Conservation (phyloP, 2,888 invertebrate genomes). For the Aporophyla nigra region DNA sequence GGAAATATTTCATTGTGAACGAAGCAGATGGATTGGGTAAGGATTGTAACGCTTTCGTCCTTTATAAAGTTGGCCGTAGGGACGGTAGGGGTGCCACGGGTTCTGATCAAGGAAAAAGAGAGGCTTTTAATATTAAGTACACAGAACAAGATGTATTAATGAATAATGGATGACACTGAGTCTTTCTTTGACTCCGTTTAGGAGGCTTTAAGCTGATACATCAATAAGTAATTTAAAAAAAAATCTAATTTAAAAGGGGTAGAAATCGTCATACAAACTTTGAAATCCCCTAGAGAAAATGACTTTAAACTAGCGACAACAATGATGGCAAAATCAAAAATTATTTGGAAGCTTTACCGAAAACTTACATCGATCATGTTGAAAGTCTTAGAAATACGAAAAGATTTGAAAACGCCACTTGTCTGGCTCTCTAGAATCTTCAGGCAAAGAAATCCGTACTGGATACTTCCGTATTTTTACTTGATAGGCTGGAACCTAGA, state of each 20-base stretch:
- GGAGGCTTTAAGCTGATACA: background rate
- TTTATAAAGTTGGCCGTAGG: constrained; percentile 75
- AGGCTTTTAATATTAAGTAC: constrained; percentile 15
- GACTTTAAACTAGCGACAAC: background rate
- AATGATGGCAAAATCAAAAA: background rate
- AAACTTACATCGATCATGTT: background rate
- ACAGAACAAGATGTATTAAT: constrained; percentile 10
- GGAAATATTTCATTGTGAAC: constrained; percentile 75
- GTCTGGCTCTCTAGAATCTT: background rate
- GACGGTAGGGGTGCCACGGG: constrained; percentile 38
- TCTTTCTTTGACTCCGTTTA: background rate
- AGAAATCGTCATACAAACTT: background rate
- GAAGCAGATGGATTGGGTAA: constrained; percentile 72
- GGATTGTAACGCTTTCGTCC: constrained; percentile 73
- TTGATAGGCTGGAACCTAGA: background rate
- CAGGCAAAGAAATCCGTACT: background rate
- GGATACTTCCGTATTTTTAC: background rate
- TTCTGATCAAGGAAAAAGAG: constrained; percentile 23
- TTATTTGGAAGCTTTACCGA: background rate
- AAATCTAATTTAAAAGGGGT: background rate
- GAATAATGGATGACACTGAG: constrained; percentile 28
- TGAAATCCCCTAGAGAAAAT: background rate
- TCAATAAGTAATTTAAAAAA: background rate
- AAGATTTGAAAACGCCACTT: background rate
- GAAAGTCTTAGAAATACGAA: background rate